Percentiles rank a stretch among this genome's conserved stretches.
Conservation (phyloP, 2,113 vertebrate species). For the Menidia beryllina region DNA sequence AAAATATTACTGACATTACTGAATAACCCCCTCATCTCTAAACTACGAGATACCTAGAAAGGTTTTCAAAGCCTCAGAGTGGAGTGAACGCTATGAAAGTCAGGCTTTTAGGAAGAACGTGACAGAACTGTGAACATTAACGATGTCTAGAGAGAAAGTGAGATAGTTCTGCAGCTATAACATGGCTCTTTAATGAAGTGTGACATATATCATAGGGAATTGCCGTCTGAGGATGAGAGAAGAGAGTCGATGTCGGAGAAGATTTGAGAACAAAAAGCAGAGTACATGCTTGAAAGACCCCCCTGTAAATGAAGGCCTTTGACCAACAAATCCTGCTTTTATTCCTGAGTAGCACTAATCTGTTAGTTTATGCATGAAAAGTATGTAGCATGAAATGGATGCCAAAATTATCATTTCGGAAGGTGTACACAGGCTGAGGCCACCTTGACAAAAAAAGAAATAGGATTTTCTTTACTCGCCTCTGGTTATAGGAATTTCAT, state of each 20-base stretch:
- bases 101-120: not conserved
- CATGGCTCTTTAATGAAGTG: conserved; percentile 62
- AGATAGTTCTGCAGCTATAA: conserved; percentile 46
- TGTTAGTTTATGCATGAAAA: too few relatives aligned
- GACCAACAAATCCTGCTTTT: too few relatives aligned
- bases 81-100: not conserved
- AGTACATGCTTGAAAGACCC: not conserved
- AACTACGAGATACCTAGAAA: not conserved
- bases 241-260: conserved; percentile 3
- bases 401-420: too few relatives aligned
- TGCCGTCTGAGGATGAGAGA: conserved; percentile 36
- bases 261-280: conserved; percentile 10
- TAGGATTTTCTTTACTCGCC: too few relatives aligned
- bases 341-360: too few relatives aligned
- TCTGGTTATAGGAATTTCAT: too few relatives aligned
- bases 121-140: conserved; percentile 49
- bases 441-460: too few relatives aligned
- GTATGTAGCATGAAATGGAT: too few relatives aligned
- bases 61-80: conserved; percentile 1
- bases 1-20: not conserved
- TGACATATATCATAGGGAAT: conserved; percentile 44
- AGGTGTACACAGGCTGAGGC: too few relatives aligned
- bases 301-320: too few relatives aligned
- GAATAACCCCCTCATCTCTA: conserved; percentile 8
- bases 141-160: conserved; percentile 22